Evolutionary conservation across 2,888 invertebrate species (phyloP).

Genomic region (Callimorpha dominula): DNA sequence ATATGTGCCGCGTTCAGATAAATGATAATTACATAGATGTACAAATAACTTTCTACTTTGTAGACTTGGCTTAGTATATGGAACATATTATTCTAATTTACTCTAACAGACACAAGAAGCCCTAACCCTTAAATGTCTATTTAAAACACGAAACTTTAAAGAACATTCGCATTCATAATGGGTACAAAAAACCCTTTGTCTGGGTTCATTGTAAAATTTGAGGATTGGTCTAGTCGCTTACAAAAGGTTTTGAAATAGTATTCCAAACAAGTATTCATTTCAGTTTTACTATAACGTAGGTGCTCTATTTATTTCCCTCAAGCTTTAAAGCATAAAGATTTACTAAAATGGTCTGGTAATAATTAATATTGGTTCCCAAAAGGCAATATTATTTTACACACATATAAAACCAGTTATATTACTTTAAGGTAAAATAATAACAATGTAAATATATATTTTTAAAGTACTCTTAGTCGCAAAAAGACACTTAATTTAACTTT

Average conservation of each 20-base stretch:
- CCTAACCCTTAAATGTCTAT: background rate
- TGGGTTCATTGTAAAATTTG: background rate
- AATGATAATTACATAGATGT: conserved; percentile 16
- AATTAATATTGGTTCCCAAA: too few relatives aligned
- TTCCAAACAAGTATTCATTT: too few relatives aligned
- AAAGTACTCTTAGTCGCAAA: background rate
- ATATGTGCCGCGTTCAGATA: conserved; percentile 18
- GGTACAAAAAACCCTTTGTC: background rate
- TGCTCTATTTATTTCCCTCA: too few relatives aligned
- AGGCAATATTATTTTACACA: too few relatives aligned
- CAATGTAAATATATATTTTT: too few relatives aligned
- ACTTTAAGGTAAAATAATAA: too few relatives aligned
- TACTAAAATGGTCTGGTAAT: too few relatives aligned
- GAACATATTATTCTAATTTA: background rate
- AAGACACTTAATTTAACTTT: background rate
- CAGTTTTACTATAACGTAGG: too few relatives aligned
- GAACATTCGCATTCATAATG: background rate
- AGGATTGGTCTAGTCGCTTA: too few relatives aligned
- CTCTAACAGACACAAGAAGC: background rate
- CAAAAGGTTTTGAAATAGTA: too few relatives aligned
- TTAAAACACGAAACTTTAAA: conserved; percentile 2
- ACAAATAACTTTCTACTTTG: conserved; percentile 15
- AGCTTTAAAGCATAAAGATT: too few relatives aligned
- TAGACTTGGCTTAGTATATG: conserved; percentile 9
- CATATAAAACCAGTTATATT: too few relatives aligned